These are phyloP conservation scores for Scrobipalpa costella DNA, from an alignment of 2,888 invertebrate species.

Conservation along the genomic window DNA sequence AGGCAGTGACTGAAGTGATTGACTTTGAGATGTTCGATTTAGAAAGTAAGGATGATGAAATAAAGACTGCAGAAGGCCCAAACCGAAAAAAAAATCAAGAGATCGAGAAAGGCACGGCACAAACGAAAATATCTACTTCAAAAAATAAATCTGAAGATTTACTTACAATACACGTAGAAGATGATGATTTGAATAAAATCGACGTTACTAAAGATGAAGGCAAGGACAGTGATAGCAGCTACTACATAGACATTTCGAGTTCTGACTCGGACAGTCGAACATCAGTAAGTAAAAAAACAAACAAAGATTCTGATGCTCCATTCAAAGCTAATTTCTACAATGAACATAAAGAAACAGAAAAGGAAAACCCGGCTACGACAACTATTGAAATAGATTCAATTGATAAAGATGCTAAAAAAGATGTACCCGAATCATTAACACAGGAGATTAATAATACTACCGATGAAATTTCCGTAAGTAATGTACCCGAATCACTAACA, in stretches of 20 bases:
- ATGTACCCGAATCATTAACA: background rate
- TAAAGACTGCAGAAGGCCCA: background rate
- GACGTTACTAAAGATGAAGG: constrained; percentile 23
- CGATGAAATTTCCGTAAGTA: background rate
- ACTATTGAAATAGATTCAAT: background rate
- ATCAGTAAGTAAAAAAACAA: constrained; percentile 14
- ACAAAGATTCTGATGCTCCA: constrained; percentile 26
- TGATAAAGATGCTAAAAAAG: background rate
- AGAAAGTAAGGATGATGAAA: constrained; percentile 7
- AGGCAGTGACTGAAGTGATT: constrained; percentile 41
- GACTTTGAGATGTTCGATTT: constrained; percentile 58
- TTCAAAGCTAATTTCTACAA: constrained; percentile 57
- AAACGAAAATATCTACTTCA: constrained; percentile 11
- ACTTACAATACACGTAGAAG: constrained; percentile 25
- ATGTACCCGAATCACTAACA: background rate
- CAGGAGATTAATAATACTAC: background rate
- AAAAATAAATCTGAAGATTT: constrained; percentile 5
- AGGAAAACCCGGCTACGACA: background rate
- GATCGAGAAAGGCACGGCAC: background rate
- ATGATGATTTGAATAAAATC: constrained; percentile 7
- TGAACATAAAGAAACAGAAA: background rate
- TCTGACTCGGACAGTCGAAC: constrained; percentile 7
- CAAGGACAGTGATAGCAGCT: constrained; percentile 20
- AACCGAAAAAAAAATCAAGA: background rate
- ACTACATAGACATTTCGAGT: constrained; percentile 16